These are phyloP conservation scores for Ips nitidus DNA, from an alignment of 1,140 invertebrate genomes.

Conservation along the genomic window DNA sequence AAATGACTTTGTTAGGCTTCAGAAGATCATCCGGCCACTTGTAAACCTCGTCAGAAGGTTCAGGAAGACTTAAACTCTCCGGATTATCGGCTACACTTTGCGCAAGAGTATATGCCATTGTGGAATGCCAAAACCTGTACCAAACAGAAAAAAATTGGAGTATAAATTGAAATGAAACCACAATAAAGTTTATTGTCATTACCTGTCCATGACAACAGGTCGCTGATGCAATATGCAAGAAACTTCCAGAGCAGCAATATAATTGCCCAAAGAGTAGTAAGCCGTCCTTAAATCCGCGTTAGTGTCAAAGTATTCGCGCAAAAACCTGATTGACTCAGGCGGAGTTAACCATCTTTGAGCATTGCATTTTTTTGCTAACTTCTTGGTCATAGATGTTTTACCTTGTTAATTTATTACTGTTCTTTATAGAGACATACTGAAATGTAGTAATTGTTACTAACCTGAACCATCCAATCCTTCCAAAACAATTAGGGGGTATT, in stretches of 20 bases:
- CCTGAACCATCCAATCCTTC: conserved; percentile 50
- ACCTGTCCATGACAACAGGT: conserved; percentile 50
- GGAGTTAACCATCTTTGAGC: conserved; percentile 43
- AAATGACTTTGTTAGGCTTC: conserved; percentile 45
- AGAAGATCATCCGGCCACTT: conserved; percentile 52
- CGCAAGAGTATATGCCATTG: conserved; percentile 50
- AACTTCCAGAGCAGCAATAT: conserved; percentile 48
- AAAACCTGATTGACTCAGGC: conserved; percentile 37
- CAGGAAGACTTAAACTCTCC: conserved; percentile 37
- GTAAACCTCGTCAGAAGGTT: conserved; percentile 43
- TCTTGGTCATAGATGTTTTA: conserved; percentile 42
- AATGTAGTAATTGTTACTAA: conserved; percentile 15
- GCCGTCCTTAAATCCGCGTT: conserved; percentile 39
- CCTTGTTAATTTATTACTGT: conserved; percentile 27
- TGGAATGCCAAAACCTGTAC: conserved; percentile 52
- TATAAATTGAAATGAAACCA: background rate
- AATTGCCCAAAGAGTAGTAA: conserved; percentile 51
- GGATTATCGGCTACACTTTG: conserved; percentile 43
- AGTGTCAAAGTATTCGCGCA: conserved; percentile 44
- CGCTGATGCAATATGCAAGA: conserved; percentile 33
- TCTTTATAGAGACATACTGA: background rate
- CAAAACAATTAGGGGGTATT: conserved; percentile 43
- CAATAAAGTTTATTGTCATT: background rate
- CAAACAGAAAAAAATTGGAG: background rate
- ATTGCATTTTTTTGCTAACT: conserved; percentile 40